Base-by-base conservation (phyloP, 2,113 vertebrate species). In the Centropus bengalensis region DNA sequence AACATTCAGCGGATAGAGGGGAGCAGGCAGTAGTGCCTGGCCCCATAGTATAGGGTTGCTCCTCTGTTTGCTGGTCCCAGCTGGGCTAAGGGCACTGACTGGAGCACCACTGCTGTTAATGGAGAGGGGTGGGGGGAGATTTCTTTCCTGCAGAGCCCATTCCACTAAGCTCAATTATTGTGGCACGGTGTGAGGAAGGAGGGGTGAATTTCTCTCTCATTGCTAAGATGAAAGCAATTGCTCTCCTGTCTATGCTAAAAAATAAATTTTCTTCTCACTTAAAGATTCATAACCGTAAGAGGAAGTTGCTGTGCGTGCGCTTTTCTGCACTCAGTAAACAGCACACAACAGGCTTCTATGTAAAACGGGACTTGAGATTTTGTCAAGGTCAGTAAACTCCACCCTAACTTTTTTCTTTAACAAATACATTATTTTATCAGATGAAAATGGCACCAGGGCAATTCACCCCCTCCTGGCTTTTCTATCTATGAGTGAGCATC, bases 401-500 rank as follows among this genome's bases (percentile, higher is more conserved):
- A 96, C 82, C 84, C 85, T 92, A 88, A 94, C 76, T 94, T 97
- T 95, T 88, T 96, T 47, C 77, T 82, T 82, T 93, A 94, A 82
- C 74, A 96, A 86, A 95, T 75, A 75, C 92, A 86, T 97, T 98
- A 97, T 97, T 97, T 91, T 96, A 96, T 97, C 91, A 96, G 92
- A 96, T 89, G 82, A 91, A 98, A 98, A 97, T 80, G 84, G 93
- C 76, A 95, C 58, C 86, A 87, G 81, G 96, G 97, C 97, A 97
- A 97, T 92, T 97, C 96, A 97, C 96, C 96, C 89, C 97, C 96
- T 97, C 81, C 97, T 96, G 94, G 38, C 76, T 96, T 96, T 94
- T 91, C 86, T 97, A 96, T 97, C 97, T 97, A 32, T n/a, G 58
- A 96, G 84, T 95, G 96, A 97, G 96, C 67, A 97, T 98, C 97